Evolutionary conservation across 2,113 vertebrate genomes (phyloP), one percentile per base, ranked within the genome.

Genomic region (Cyanoderma ruficeps): DNA sequence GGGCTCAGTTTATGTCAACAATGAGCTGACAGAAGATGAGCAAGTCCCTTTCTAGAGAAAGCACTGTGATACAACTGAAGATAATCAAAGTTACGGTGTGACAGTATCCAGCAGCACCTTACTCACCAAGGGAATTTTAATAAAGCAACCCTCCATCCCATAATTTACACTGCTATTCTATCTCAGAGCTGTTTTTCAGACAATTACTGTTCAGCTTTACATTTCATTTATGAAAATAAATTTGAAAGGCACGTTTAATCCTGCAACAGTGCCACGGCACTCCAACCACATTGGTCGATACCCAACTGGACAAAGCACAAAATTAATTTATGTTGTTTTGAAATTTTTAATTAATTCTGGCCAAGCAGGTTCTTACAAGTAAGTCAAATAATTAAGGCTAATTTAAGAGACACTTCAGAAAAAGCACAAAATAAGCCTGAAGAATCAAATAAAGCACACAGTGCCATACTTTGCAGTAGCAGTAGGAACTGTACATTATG

Each of bases 321-420:
- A 85, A 89, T 71, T 75, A 90, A 94, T 92, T 85, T 39, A 59
- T 23, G 14, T 11, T 44, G 53, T n/a, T 94, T 47, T 85, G 76
- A 77, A 88, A 77, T 71, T 92, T 89, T 49, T 94, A 88, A 96
- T 95, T 97, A 96, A 94, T 23, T 81, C 94, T 53, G 28, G 64
- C 44, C 50, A 77, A 78, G 90, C 96, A 93, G 94, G 93, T 95
- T 92, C 90, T 78, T 90, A 69, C n/a, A 0, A 83, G 87, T 33
- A 65, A 85, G 47, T 39, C 28, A 90, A 88, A 86, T 78, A 96
- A 95, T 92, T 92, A 95, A 60, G n/a, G 64, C 59, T 93, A 53
- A 81, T 86, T 86, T 88, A 91, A 74, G 23, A 95, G 55, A 52
- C 35, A 76, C 30, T 74, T 55, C 13, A 67, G 72, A 27, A 95